A percentile compares a stretch with the other conserved stretches of the same genome.
Evolutionary conservation across 2,113 vertebrate species (phyloP).

Genomic region (Scortum barcoo): DNA sequence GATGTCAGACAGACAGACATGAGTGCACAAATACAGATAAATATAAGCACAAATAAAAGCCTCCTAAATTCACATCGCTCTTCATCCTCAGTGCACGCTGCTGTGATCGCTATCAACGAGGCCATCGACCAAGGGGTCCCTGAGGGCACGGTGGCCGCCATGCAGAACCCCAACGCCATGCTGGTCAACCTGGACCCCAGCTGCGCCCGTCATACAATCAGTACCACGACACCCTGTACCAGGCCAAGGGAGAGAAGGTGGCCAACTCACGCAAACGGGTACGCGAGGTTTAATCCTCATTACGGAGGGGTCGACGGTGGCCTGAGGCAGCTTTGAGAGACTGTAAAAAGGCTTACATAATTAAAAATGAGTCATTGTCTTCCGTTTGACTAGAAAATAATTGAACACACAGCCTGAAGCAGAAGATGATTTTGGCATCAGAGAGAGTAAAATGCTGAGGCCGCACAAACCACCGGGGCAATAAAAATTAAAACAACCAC

Average conservation of each 20-base stretch:
- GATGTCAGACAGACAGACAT: not conserved
- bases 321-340: not conserved
- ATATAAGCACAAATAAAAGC: not conserved
- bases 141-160: slow-evolving; percentile 88
- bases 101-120: slow-evolving; percentile 98
- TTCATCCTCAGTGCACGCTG: slow-evolving; percentile 91
- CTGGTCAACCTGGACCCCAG: slow-evolving; percentile 88
- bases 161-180: slow-evolving; percentile 98
- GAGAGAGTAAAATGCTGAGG: not conserved
- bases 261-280: slow-evolving; percentile 94
- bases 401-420: slow-evolving; percentile 25
- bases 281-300: slow-evolving; percentile 34
- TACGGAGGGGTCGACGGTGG: not conserved
- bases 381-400: slow-evolving; percentile 33
- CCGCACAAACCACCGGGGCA: not conserved
- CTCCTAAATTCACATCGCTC: not conserved
- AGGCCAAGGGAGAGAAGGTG: slow-evolving; percentile 94
- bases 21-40: not conserved
- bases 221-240: slow-evolving; percentile 91
- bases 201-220: slow-evolving; percentile 77
- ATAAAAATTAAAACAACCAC: not conserved
- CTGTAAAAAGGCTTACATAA: not conserved
- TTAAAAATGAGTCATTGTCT: not conserved
- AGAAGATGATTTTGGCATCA: not conserved
- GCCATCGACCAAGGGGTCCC: slow-evolving; percentile 91